These are phyloP conservation scores for Eriosoma lanigerum DNA, from an alignment of 1,140 invertebrate species.

Conservation along the genomic window DNA sequence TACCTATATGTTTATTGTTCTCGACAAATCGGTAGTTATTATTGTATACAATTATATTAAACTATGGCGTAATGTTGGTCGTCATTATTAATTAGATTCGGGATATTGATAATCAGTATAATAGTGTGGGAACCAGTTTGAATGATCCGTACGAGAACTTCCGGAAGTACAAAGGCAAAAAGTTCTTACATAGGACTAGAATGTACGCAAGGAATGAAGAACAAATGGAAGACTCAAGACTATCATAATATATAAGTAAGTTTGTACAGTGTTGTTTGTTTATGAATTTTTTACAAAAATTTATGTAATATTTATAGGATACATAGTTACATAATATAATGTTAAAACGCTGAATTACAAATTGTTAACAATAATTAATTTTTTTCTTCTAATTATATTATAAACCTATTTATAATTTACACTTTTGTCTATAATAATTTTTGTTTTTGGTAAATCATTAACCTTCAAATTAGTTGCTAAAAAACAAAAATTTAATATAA, in stretches of 20 bases:
- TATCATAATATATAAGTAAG: constrained; percentile 49
- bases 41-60: constrained; percentile 25
- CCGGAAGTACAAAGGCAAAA: constrained; percentile 92
- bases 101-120: constrained; percentile 86
- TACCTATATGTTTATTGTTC: constrained; percentile 46
- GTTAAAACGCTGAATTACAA: neutral
- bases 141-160: constrained; percentile 97
- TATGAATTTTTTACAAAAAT: constrained; percentile 2
- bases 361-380: no score
- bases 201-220: constrained; percentile 93
- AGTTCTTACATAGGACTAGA: constrained; percentile 91
- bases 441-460: no score
- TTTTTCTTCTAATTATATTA: no score
- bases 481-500: no score
- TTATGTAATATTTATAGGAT: neutral
- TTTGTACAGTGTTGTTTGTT: constrained; percentile 45
- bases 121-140: constrained; percentile 86
- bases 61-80: constrained; percentile 45
- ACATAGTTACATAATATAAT: neutral
- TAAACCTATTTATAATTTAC: no score
- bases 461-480: no score
- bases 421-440: no score
- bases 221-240: constrained; percentile 58
- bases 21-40: constrained; percentile 11
- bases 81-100: constrained; percentile 60